Evolutionary conservation across 2,113 vertebrate genomes (phyloP).

Genomic region (Athene cunicularia): DNA sequence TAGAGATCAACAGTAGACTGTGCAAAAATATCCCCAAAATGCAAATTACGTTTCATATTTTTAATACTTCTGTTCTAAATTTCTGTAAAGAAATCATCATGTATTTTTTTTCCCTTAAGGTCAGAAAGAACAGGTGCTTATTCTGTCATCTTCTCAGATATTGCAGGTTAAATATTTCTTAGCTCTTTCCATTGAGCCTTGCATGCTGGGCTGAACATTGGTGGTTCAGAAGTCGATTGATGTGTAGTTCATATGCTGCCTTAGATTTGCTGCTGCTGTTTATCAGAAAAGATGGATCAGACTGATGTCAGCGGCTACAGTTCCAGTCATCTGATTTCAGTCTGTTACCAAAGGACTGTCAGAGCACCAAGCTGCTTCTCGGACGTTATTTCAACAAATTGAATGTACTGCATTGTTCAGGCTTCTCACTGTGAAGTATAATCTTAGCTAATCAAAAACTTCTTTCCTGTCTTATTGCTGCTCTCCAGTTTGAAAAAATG

Average conservation of each 20-base stretch:
- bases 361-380: neutral
- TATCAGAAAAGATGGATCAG: neutral
- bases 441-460: neutral
- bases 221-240: neutral
- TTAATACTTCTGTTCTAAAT: neutral
- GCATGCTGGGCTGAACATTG: neutral
- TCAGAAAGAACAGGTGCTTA: neutral
- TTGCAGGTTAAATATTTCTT: neutral
- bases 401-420: neutral
- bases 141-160: neutral
- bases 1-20: neutral
- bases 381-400: neutral
- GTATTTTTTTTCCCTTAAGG: neutral
- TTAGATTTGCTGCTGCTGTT: neutral
- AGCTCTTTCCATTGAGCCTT: neutral
- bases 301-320: neutral
- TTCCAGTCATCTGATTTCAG: neutral
- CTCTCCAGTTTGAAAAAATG: neutral
- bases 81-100: neutral
- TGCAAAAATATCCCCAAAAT: neutral
- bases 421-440: neutral
- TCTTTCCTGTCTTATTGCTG: neutral
- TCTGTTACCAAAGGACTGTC: neutral
- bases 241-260: neutral
- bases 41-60: neutral